phyloP scores from a whole-genome alignment of 1,140 invertebrate genomes.

The Grapholita molesta region DNA sequence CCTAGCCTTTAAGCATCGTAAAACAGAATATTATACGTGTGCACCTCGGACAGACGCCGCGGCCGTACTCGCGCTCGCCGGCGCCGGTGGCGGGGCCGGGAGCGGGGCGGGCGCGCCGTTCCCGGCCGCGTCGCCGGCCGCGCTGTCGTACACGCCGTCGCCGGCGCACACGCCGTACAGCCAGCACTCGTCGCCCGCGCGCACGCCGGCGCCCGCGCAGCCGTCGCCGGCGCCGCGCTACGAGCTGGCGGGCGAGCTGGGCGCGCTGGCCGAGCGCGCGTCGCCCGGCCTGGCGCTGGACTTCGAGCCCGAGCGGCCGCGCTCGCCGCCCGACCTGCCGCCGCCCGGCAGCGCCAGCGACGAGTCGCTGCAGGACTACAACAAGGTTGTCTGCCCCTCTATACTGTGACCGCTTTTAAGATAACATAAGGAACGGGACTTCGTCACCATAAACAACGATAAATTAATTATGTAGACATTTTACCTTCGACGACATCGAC shows the following conservation, averaged over 20 bases:
- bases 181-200: constrained; percentile 65
- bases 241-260: constrained; percentile 86
- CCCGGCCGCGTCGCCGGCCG: constrained; percentile 58
- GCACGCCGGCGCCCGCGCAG: constrained; percentile 45
- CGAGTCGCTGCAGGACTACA: constrained; percentile 64
- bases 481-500: too few species aligned
- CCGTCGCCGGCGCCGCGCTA: constrained; percentile 28
- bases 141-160: constrained; percentile 69
- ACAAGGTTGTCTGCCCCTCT: constrained; percentile 43
- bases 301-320: constrained; percentile 81
- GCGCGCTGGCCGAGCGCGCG: constrained; percentile 82
- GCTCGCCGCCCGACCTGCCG: constrained; percentile 59
- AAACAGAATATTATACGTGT: too few species aligned
- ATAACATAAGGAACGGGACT: too few species aligned
- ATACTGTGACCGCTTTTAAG: too few species aligned
- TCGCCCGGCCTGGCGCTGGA: constrained; percentile 85
- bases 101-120: constrained; percentile 41
- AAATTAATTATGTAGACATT: too few species aligned
- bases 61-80: constrained; percentile 52
- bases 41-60: constrained; percentile 30
- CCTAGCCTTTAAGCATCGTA: too few species aligned
- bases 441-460: too few species aligned
- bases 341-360: constrained; percentile 58
- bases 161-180: constrained; percentile 70
- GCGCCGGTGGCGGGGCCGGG: constrained; percentile 35